A percentile compares a stretch with the other conserved stretches of the same genome.
Evolutionary conservation across 2,888 invertebrate genomes (phyloP).

Genomic region (Mesorhabditis belari): DNA sequence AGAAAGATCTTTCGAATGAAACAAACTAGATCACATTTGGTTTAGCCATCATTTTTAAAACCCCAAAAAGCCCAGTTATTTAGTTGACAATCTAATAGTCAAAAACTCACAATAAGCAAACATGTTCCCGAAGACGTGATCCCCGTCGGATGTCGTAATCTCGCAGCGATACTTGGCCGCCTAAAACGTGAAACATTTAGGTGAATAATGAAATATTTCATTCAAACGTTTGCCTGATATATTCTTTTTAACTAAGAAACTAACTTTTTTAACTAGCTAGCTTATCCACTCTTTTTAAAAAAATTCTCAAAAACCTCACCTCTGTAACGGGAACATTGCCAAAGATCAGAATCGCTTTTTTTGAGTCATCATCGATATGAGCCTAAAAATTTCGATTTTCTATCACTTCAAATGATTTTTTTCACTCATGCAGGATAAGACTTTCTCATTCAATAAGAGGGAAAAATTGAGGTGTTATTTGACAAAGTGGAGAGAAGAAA

Average conservation of each 20-base stretch:
- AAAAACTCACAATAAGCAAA: constrained; percentile 36
- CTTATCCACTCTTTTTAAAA: too few species aligned
- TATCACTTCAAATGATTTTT: constrained; percentile 1
- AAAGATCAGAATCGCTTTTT: constrained; percentile 30
- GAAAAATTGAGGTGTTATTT: too few species aligned
- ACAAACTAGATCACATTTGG: too few species aligned
- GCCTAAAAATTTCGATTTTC: constrained; percentile 10
- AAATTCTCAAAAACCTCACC: too few species aligned
- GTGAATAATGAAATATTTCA: not conserved
- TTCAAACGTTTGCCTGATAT: not conserved
- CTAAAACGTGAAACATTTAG: not conserved
- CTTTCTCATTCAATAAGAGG: too few species aligned
- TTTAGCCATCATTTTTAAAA: too few species aligned
- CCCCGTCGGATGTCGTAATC: constrained; percentile 19
- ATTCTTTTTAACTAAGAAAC: not conserved
- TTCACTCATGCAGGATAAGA: too few species aligned
- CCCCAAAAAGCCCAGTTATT: too few species aligned
- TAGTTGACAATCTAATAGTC: not conserved
- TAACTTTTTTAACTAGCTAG: not conserved
- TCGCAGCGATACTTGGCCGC: constrained; percentile 43
- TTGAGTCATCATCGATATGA: constrained; percentile 13
- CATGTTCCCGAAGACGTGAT: constrained; percentile 35
- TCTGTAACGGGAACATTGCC: constrained; percentile 17
- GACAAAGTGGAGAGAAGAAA: too few species aligned
- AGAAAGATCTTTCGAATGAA: too few species aligned